Base-by-base conservation (phyloP, 2,113 vertebrate species). In the Tragelaphus strepsiceros region DNA sequence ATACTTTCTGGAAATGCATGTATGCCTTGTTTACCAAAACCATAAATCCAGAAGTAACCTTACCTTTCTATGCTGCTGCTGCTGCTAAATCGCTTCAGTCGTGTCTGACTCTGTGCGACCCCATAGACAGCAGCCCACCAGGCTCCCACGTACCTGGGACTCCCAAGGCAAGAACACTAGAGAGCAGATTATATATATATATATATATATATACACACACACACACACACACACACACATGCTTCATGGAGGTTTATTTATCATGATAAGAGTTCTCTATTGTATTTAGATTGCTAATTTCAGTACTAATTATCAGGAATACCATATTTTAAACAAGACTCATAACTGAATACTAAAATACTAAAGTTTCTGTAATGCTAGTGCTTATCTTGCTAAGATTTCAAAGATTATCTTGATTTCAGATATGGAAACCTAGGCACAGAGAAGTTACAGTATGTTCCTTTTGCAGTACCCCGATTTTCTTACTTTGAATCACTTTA, bases 371-470 rank as follows among this genome's bases (percentile, higher is more conserved):
- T 84, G 39, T 19, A 94, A 39, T 77, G 28, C 21, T 83, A 56
- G n/a, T 85, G 22, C 28, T 96, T 83, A 56, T 39, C 53, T 83
- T 96, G 43, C 19, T 96, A 78, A 84, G 21, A 91, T 80, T 96
- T 95, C 24, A 87, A 21, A 91, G 35, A 71, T 46, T 30, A 67
- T 39, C 24, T 67, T 5, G 49, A 80, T 96, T 93, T 80, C 51
- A 85, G 6, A 59, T 88, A 10, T 49, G 46, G 49, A 90, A 82
- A 46, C 17, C 21, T 49, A 85, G 53, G 32, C 39, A n/a, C 32
- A 80, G 85, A 62, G 49, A 90, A 71, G 24, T 59, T 53, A 39
- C 22, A 85, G 35, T 74, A 2, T 90, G 61, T 92, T 93, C 24
- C 53, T 86, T 62, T 62, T 54, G 7, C 19, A 83, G 53, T 74